phyloP scores from a whole-genome alignment of 2,888 invertebrate genomes.

The Eupeodes latifasciatus region DNA sequence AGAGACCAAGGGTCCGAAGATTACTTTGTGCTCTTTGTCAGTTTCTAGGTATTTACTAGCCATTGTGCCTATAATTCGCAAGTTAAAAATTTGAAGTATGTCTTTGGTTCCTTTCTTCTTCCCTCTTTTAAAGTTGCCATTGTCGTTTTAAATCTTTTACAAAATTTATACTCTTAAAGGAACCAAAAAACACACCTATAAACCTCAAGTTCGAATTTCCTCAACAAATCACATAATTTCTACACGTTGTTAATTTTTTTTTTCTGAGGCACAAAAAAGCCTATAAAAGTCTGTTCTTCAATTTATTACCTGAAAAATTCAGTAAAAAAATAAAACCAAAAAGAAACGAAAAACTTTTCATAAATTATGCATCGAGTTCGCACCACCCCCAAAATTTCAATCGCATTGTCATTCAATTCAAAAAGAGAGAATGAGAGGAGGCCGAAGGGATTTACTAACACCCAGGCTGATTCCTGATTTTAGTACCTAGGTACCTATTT shows the following conservation, averaged over 20 bases:
- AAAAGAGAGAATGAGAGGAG: background rate
- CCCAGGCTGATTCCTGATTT: background rate
- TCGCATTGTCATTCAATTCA: slow-evolving; percentile 13
- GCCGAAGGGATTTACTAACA: background rate
- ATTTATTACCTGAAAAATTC: no score
- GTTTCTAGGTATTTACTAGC: no score
- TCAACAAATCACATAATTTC: slow-evolving; percentile 12
- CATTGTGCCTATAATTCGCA: no score
- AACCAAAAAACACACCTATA: no score
- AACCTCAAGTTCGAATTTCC: background rate
- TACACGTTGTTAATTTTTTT: background rate
- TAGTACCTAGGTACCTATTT: background rate
- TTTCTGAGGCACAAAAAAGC: background rate
- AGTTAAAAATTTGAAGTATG: no score
- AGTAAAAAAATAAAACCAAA: no score
- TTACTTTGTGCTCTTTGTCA: no score
- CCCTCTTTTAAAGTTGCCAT: no score
- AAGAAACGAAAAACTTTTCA: background rate
- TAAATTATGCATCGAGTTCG: slow-evolving; percentile 27
- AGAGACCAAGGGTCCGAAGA: no score
- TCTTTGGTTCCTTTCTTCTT: no score
- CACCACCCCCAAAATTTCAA: slow-evolving; percentile 35
- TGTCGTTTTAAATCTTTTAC: no score
- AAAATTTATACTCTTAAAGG: no score
- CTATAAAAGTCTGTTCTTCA: slow-evolving; percentile 10